Evolutionary conservation across 1,140 invertebrate genomes (phyloP).

Genomic region (Zaprionus africanus): DNA sequence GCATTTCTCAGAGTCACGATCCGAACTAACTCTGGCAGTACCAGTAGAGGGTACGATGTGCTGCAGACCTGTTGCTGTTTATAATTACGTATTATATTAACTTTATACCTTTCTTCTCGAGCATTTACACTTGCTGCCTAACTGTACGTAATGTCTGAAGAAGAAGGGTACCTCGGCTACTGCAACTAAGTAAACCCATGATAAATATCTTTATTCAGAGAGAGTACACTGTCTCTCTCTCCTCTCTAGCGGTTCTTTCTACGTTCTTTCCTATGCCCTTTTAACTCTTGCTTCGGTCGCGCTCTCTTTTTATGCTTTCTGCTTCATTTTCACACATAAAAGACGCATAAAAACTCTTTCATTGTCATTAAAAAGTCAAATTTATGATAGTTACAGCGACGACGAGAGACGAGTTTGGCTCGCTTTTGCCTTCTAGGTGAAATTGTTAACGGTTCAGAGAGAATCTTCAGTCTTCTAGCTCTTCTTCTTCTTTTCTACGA

Average conservation of each 20-base stretch:
- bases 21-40: slow-evolving; percentile 26
- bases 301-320: slow-evolving; percentile 53
- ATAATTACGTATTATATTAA: slow-evolving; percentile 73
- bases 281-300: slow-evolving; percentile 25
- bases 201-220: background rate
- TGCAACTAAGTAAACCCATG: background rate
- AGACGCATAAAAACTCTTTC: slow-evolving; percentile 71
- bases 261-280: slow-evolving; percentile 44
- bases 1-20: slow-evolving; percentile 68
- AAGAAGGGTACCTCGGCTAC: background rate
- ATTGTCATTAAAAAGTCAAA: slow-evolving; percentile 80
- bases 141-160: slow-evolving; percentile 51
- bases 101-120: slow-evolving; percentile 31
- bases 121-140: slow-evolving; percentile 53
- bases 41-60: background rate
- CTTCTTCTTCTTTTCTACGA: slow-evolving; percentile 2
- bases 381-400: slow-evolving; percentile 61
- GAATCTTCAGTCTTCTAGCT: background rate
- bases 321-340: slow-evolving; percentile 80
- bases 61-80: slow-evolving; percentile 18
- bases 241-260: slow-evolving; percentile 35
- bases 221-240: slow-evolving; percentile 10
- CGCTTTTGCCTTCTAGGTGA: slow-evolving; percentile 56
- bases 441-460: slow-evolving; percentile 62
- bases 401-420: slow-evolving; percentile 38